These are phyloP conservation scores for Delia radicum DNA, from an alignment of 1,140 invertebrate species.

Conservation along the genomic window DNA sequence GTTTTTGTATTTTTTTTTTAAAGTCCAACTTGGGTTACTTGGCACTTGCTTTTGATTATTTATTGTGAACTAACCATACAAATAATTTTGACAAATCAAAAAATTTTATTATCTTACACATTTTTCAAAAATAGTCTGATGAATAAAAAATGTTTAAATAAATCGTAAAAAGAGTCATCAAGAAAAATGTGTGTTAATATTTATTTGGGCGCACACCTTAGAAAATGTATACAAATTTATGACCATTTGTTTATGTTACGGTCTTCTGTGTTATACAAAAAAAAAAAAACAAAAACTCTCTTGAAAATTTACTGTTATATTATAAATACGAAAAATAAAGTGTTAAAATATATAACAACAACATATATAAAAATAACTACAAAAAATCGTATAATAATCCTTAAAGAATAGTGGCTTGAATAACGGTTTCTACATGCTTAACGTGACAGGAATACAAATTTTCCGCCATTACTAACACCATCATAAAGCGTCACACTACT, in stretches of 20 bases:
- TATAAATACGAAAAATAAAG: neutral
- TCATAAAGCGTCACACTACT: neutral
- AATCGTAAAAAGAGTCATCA: too few relatives aligned
- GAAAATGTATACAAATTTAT: neutral
- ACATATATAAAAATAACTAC: neutral
- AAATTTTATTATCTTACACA: too few relatives aligned
- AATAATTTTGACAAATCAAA: too few relatives aligned
- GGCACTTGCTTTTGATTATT: too few relatives aligned
- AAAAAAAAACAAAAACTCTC: neutral
- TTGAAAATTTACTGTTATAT: neutral
- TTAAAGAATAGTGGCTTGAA: conserved; percentile 15
- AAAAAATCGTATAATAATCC: neutral
- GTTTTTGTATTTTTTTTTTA: too few relatives aligned
- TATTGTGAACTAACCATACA: too few relatives aligned
- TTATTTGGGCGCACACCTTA: neutral
- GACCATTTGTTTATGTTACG: neutral
- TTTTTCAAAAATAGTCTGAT: too few relatives aligned
- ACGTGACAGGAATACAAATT: conserved; percentile 23
- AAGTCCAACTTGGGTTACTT: too few relatives aligned
- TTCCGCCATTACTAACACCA: neutral
- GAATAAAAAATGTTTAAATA: too few relatives aligned
- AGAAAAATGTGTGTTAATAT: too few relatives aligned
- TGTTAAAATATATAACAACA: neutral
- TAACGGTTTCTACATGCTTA: conserved; percentile 19
- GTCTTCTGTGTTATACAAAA: neutral